Evolutionary conservation across 1,140 invertebrate genomes (phyloP).

Genomic region (honey bee (Apis mellifera)): DNA sequence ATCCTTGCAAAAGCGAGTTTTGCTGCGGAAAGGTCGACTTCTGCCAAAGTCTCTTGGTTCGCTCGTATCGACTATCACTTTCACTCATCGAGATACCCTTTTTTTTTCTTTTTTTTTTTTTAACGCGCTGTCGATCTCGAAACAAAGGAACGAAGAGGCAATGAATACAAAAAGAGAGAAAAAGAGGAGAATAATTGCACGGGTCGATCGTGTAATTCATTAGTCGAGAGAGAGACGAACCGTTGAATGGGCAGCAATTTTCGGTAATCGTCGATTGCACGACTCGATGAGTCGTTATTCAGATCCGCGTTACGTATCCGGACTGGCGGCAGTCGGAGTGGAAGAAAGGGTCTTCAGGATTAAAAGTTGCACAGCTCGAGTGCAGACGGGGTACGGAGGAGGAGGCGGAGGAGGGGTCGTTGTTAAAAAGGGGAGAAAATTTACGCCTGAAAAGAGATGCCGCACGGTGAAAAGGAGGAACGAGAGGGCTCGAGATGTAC

Average conservation of each 20-base stretch:
- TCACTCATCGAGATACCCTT: slow-evolving; percentile 49
- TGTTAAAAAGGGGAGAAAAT: slow-evolving; percentile 27
- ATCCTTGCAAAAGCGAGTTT: slow-evolving; percentile 3
- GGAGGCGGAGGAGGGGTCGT: neutral
- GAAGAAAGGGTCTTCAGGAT: slow-evolving; percentile 30
- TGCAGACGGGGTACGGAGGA: neutral
- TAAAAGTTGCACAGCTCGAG: slow-evolving; percentile 32
- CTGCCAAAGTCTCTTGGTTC: slow-evolving; percentile 54
- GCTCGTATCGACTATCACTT: slow-evolving; percentile 50
- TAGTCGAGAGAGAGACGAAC: slow-evolving; percentile 22
- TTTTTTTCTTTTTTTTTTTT: slow-evolving; percentile 19
- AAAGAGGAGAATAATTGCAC: slow-evolving; percentile 31
- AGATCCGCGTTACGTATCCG: slow-evolving; percentile 50
- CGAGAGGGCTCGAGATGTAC: neutral
- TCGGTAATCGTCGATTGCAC: slow-evolving; percentile 62
- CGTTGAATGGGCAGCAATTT: slow-evolving; percentile 55
- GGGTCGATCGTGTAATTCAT: slow-evolving; percentile 38
- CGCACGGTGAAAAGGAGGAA: neutral
- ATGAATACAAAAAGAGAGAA: neutral
- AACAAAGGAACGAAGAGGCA: neutral
- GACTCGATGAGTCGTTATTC: slow-evolving; percentile 61
- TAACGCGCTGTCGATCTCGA: neutral
- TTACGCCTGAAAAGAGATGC: slow-evolving; percentile 16
- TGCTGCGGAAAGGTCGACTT: slow-evolving; percentile 44
- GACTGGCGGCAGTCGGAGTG: slow-evolving; percentile 28